Conservation (phyloP, 2,888 invertebrate species). For the Liodrosophila aerea region DNA sequence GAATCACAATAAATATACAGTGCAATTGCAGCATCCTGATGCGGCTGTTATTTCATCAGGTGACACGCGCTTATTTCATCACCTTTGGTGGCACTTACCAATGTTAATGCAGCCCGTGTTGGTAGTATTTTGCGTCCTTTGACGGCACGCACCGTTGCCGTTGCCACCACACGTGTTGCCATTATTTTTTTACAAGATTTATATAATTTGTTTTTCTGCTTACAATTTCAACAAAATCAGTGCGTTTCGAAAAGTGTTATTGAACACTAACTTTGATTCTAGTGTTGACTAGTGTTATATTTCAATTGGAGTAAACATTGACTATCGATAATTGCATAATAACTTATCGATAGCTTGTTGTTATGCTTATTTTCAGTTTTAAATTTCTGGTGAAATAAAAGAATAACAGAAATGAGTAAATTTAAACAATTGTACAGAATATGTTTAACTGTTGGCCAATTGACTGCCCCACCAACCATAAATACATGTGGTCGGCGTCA, state of each 20-base stretch:
- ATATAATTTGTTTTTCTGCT: constrained; percentile 66
- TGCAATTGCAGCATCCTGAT: too few species aligned
- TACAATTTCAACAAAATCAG: constrained; percentile 51
- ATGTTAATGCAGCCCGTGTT: constrained; percentile 91
- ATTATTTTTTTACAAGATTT: constrained; percentile 81
- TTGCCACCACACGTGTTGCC: constrained; percentile 90
- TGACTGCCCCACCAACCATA: too few species aligned
- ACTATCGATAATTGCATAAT: background rate
- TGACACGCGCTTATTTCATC: constrained; percentile 14
- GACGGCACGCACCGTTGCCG: constrained; percentile 94
- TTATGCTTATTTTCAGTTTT: constrained; percentile 9
- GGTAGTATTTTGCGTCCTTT: constrained; percentile 90
- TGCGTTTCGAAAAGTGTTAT: constrained; percentile 53
- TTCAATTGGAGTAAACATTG: constrained; percentile 1
- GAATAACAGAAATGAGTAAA: constrained; percentile 37
- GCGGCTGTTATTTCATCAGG: constrained; percentile 54
- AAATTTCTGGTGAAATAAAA: constrained; percentile 15
- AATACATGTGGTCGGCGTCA: constrained; percentile 13
- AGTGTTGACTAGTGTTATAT: constrained; percentile 22
- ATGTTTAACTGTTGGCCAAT: constrained; percentile 4
- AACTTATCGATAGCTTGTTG: constrained; percentile 23
- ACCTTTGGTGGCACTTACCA: too few species aligned
- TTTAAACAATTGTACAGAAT: constrained; percentile 46
- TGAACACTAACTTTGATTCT: constrained; percentile 21
- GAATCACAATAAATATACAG: too few species aligned